Evolutionary conservation across 2,113 vertebrate genomes (phyloP).

Genomic region (Syngnathoides biaculeatus): DNA sequence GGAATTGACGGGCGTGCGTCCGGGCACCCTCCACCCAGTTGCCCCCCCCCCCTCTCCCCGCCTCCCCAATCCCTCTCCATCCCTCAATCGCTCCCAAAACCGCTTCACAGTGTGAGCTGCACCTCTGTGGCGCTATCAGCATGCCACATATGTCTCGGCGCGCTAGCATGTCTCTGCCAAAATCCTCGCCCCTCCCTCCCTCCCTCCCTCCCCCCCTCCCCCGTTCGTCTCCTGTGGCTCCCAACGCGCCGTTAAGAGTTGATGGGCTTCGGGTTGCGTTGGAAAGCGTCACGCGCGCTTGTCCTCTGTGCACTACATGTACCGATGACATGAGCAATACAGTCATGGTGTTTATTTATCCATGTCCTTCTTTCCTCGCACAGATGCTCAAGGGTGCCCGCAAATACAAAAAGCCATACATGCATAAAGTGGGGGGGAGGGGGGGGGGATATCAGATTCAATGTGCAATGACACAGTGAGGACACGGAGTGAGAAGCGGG

Average conservation of each 20-base stretch:
- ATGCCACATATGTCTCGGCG: slow-evolving; percentile 69
- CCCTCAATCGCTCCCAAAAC: slow-evolving; percentile 40
- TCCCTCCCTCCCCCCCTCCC: slow-evolving; percentile 44
- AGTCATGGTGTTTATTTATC: slow-evolving; percentile 64
- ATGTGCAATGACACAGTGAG: slow-evolving; percentile 69
- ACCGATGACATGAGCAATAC: slow-evolving; percentile 70
- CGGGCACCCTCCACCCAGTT: neutral
- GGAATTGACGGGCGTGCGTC: slow-evolving; percentile 26
- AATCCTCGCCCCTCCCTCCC: slow-evolving; percentile 51
- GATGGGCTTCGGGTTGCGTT: slow-evolving; percentile 55
- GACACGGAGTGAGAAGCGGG: slow-evolving; percentile 46
- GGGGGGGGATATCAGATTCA: slow-evolving; percentile 62
- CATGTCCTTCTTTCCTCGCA: slow-evolving; percentile 38
- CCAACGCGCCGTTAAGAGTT: slow-evolving; percentile 62
- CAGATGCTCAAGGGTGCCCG: slow-evolving; percentile 28
- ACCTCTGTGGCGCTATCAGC: slow-evolving; percentile 64
- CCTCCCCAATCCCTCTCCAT: too few species aligned
- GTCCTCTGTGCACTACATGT: slow-evolving; percentile 50
- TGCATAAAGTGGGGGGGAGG: slow-evolving; percentile 53
- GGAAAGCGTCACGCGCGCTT: slow-evolving; percentile 42
- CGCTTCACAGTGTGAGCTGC: slow-evolving; percentile 52
- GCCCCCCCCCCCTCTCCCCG: neutral
- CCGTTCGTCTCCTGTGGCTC: slow-evolving; percentile 54
- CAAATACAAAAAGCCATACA: slow-evolving; percentile 26
- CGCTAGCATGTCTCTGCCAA: slow-evolving; percentile 65